Conservation (phyloP, 2,888 invertebrate genomes). For the Patella depressa region DNA sequence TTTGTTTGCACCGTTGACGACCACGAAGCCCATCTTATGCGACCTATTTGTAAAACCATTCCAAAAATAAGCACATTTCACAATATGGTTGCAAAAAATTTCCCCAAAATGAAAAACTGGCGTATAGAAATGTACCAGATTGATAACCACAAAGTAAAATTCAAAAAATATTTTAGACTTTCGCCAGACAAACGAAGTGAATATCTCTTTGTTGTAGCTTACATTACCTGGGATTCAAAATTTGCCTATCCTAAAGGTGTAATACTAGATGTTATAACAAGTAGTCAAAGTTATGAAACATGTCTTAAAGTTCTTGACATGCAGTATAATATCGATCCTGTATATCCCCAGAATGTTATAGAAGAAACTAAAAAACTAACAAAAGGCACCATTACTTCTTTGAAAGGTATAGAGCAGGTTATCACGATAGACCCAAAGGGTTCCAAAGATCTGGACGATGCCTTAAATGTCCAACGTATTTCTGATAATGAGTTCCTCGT, state of each 20-base stretch:
- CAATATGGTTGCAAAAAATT: constrained; percentile 6
- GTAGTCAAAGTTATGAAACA: constrained; percentile 25
- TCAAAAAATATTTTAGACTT: constrained; percentile 30
- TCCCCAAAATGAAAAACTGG: constrained; percentile 22
- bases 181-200: constrained; percentile 38
- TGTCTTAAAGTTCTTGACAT: constrained; percentile 25
- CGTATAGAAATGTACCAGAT: constrained; percentile 43
- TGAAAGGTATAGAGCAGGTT: constrained; percentile 21
- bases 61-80: constrained; percentile 42
- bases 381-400: neutral
- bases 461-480: constrained; percentile 32
- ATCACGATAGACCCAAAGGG: constrained; percentile 46
- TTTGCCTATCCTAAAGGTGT: constrained; percentile 48
- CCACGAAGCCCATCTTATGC: constrained; percentile 39
- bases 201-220: constrained; percentile 47
- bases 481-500: constrained; percentile 30
- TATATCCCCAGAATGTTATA: neutral
- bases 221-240: constrained; percentile 40
- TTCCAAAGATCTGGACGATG: constrained; percentile 46
- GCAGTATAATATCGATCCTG: constrained; percentile 17
- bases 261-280: constrained; percentile 39
- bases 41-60: constrained; percentile 51
- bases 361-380: neutral
- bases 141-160: constrained; percentile 11
- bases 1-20: constrained; percentile 46